Conservation (phyloP, 2,113 vertebrate species). For the Clarias gariepinus region DNA sequence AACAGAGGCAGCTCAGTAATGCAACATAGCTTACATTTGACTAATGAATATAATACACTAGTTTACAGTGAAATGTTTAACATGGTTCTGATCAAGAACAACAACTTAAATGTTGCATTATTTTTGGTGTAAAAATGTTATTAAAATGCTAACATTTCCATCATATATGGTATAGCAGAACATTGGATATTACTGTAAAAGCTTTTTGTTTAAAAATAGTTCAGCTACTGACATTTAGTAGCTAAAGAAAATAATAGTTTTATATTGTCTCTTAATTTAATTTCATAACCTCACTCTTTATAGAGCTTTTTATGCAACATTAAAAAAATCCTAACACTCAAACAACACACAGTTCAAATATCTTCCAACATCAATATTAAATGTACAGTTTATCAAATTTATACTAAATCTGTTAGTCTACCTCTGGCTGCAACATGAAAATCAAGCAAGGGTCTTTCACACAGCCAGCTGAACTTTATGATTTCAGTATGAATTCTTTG, state of each 20-base stretch:
- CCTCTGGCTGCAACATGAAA: not conserved
- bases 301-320: not conserved
- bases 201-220: not conserved
- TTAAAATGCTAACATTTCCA: not conserved
- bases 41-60: not conserved
- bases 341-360: not conserved
- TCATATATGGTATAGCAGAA: too few species aligned
- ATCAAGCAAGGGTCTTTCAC: conserved; percentile 32
- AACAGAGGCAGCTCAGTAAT: too few species aligned
- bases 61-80: not conserved
- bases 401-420: not conserved
- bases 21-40: too few species aligned
- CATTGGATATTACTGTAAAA: not conserved
- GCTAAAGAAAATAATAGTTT: not conserved
- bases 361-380: not conserved
- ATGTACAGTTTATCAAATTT: not conserved
- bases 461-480: conserved; percentile 52
- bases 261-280: not conserved
- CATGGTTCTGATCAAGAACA: not conserved
- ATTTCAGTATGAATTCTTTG: conserved; percentile 63
- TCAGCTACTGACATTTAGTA: not conserved
- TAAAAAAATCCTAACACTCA: not conserved
- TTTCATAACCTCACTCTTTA: not conserved
- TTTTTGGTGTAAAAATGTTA: not conserved
- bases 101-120: not conserved